phyloP scores from a whole-genome alignment of 2,888 invertebrate genomes.

The Conomelus anceps region DNA sequence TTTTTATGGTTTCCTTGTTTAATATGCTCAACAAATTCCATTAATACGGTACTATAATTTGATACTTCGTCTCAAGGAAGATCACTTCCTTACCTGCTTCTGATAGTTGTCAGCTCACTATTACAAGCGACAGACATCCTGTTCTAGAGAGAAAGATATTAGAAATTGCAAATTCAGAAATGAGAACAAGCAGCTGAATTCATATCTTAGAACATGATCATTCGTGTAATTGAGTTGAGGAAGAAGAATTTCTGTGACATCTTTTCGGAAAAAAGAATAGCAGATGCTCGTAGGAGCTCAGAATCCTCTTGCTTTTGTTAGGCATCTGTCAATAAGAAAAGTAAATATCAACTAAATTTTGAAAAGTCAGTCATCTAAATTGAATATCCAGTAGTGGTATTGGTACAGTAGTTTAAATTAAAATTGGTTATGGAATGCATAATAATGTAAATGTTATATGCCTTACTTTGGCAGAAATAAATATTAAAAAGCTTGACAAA shows the following conservation, averaged over 20 bases:
- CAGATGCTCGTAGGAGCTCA: neutral
- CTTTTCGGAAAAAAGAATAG: too few relatives aligned
- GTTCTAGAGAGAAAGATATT: neutral
- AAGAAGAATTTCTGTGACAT: too few relatives aligned
- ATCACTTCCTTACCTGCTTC: neutral
- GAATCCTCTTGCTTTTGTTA: too few relatives aligned
- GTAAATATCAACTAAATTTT: too few relatives aligned
- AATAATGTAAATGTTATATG: too few relatives aligned
- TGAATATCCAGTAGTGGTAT: too few relatives aligned
- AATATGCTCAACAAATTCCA: neutral
- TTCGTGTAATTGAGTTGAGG: neutral
- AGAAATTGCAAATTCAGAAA: neutral
- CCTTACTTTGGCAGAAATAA: too few relatives aligned
- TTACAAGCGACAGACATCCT: neutral
- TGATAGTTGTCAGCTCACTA: neutral
- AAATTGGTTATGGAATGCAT: too few relatives aligned
- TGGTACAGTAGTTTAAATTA: too few relatives aligned
- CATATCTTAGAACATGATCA: neutral
- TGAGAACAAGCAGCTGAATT: neutral
- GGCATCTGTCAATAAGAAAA: too few relatives aligned
- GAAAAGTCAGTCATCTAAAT: too few relatives aligned
- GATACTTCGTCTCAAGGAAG: neutral
- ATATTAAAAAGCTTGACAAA: too few relatives aligned
- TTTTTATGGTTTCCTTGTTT: neutral
- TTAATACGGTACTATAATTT: neutral